These are phyloP conservation scores for Pantherophis guttatus DNA, from an alignment of 2,113 vertebrate species.

Conservation along the genomic window DNA sequence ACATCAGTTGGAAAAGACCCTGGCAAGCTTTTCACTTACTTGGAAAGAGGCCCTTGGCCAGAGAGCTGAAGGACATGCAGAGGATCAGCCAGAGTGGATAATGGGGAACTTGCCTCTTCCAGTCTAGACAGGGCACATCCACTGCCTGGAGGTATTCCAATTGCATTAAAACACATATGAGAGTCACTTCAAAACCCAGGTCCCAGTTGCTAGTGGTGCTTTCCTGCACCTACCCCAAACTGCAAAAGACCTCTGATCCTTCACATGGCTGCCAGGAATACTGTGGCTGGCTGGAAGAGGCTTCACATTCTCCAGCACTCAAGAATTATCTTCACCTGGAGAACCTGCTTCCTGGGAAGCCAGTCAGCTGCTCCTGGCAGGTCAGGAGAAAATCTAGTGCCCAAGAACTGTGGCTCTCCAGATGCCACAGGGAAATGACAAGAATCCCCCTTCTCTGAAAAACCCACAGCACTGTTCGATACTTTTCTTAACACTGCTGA, in stretches of 20 bases:
- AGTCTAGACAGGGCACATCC: slow-evolving; percentile 13
- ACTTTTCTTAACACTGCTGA: neutral
- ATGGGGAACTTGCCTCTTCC: slow-evolving; percentile 66
- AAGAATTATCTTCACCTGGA: neutral
- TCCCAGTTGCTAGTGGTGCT: neutral
- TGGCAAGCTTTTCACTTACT: slow-evolving; percentile 69
- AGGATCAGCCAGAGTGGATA: slow-evolving; percentile 75
- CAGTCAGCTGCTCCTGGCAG: neutral
- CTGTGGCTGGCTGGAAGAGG: neutral
- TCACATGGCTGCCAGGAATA: neutral
- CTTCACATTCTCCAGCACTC: neutral
- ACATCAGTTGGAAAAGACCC: neutral
- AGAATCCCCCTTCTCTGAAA: neutral
- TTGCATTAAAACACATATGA: neutral
- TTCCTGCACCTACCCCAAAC: neutral
- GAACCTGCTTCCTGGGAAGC: neutral
- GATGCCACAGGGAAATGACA: neutral
- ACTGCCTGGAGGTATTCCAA: slow-evolving; percentile 38
- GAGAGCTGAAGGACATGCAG: slow-evolving; percentile 87
- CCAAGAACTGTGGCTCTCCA: neutral
- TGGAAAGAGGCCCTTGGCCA: slow-evolving; percentile 80
- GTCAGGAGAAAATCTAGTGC: neutral
- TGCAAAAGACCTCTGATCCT: neutral
- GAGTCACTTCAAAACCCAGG: neutral
- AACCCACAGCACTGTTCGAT: neutral